Percentiles rank a stretch among this genome's conserved stretches.
These are phyloP conservation scores for Protobothrops mucrosquamatus DNA, from an alignment of 2,113 vertebrate species.

Conservation along the genomic window DNA sequence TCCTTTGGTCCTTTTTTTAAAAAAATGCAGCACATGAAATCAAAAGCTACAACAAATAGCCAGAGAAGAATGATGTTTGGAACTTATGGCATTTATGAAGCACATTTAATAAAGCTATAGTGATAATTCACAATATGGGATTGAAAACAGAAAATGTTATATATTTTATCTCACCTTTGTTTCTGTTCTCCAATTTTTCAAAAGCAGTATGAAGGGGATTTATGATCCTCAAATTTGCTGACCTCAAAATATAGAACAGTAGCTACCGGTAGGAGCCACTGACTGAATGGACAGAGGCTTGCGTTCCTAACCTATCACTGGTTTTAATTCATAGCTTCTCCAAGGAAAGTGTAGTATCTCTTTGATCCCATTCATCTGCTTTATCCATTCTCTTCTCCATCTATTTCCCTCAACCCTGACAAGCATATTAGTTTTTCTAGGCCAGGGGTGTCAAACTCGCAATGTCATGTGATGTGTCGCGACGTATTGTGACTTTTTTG, in stretches of 20 bases:
- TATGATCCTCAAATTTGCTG: neutral
- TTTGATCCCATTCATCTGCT: neutral
- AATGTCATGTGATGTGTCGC: too few relatives aligned
- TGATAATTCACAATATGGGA: neutral
- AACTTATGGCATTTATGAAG: neutral
- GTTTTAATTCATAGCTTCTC: neutral
- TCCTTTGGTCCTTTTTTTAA: neutral
- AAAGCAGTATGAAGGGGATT: neutral
- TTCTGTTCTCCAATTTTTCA: neutral
- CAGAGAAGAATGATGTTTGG: neutral
- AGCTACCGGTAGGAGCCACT: neutral
- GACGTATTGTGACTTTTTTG: too few relatives aligned
- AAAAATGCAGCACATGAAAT: neutral
- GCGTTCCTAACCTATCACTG: neutral
- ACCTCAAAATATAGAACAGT: neutral
- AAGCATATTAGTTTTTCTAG: neutral
- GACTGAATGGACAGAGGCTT: neutral
- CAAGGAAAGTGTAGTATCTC: neutral
- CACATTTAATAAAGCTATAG: neutral
- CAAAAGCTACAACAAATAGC: neutral
- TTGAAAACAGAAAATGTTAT: neutral
- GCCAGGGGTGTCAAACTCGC: neutral
- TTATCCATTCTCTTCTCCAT: neutral
- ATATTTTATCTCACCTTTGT: neutral
- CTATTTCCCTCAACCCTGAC: neutral